phyloP scores from a whole-genome alignment of 2,113 vertebrate genomes.

The Lophotis ruficrista region DNA sequence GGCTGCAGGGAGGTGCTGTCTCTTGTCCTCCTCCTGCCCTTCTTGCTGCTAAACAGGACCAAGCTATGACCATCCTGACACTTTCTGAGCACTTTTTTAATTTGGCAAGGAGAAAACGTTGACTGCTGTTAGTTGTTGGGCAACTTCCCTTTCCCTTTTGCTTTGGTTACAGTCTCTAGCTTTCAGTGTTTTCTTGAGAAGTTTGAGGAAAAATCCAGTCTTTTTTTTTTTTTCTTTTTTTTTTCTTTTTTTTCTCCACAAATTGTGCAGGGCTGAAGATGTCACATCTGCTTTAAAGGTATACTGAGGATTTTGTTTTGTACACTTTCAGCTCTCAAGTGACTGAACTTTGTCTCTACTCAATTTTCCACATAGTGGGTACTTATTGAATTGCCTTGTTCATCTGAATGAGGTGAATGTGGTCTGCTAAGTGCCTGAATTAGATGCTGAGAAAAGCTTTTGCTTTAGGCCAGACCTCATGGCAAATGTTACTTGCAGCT shows the following conservation, averaged over 20 bases:
- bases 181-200: not conserved
- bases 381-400: not conserved
- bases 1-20: not conserved
- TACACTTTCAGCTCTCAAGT: not conserved
- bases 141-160: conserved; percentile 9
- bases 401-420: not conserved
- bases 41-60: not conserved
- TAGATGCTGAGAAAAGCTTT: not conserved
- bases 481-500: not conserved
- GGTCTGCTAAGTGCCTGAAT: not conserved
- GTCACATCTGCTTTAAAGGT: not conserved
- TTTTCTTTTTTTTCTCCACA: no score
- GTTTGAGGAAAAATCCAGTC: not conserved
- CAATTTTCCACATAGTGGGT: not conserved
- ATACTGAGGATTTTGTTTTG: not conserved
- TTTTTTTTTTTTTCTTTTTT: not conserved
- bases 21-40: not conserved
- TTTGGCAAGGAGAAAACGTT: not conserved
- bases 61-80: not conserved
- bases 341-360: not conserved
- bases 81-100: not conserved
- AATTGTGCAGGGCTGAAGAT: not conserved
- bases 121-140: not conserved
- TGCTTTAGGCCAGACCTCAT: not conserved
- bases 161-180: conserved; percentile 35